These are phyloP conservation scores for Drosophila kurseongensis DNA, from an alignment of 1,140 invertebrate species.

Conservation along the genomic window DNA sequence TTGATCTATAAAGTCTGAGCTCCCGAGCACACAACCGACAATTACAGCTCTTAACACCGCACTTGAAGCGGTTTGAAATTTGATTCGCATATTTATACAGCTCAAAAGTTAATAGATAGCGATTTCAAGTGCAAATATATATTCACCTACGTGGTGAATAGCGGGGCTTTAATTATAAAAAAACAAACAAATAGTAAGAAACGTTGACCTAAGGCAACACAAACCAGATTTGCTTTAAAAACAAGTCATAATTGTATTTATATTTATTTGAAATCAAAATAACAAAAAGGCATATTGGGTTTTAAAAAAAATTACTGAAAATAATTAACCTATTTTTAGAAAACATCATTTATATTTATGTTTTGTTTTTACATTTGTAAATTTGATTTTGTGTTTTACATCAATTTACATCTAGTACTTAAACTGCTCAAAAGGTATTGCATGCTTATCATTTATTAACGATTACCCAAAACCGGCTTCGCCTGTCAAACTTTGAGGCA, in stretches of 20 bases:
- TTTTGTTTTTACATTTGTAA: not conserved
- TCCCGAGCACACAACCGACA: constrained; percentile 25
- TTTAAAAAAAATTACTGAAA: not conserved
- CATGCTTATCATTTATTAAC: constrained; percentile 4
- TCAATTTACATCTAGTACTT: not conserved
- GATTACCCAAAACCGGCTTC: not conserved
- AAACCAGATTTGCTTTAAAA: not conserved
- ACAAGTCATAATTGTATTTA: constrained; percentile 7
- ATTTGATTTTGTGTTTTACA: too few relatives aligned
- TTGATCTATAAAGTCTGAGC: not conserved
- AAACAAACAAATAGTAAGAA: constrained; percentile 1
- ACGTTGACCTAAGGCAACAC: not conserved
- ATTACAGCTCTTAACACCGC: constrained; percentile 24
- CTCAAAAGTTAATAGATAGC: not conserved
- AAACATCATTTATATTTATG: not conserved
- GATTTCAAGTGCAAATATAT: constrained; percentile 3
- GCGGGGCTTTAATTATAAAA: not conserved
- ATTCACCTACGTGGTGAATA: constrained; percentile 13
- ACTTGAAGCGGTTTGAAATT: constrained; percentile 14
- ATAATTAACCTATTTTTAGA: not conserved
- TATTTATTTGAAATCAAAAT: not conserved
- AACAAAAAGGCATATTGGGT: not conserved
- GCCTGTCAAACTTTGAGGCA: constrained; percentile 1
- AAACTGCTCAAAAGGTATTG: constrained; percentile 2
- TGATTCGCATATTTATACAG: constrained; percentile 42